Evolutionary conservation across 2,888 invertebrate species (phyloP), one percentile per base, ranked within the genome.

Genomic region (Lycia hirtaria): DNA sequence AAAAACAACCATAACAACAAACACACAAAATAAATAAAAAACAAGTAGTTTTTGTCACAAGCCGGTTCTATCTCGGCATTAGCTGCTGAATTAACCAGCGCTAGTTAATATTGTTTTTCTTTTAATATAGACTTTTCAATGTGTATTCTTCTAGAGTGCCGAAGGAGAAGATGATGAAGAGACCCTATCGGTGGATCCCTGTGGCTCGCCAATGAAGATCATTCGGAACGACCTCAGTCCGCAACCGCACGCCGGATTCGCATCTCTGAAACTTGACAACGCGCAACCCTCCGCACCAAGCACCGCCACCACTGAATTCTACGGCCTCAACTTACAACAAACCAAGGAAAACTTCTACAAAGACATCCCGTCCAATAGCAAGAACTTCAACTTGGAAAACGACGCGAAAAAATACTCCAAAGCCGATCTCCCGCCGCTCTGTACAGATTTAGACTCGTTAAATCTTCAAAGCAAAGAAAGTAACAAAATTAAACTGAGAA

Each of bases 91-190:
- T n/a, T n/a, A n/a, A n/a, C n/a, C n/a, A n/a, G n/a, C n/a, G n/a
- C n/a, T n/a, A n/a, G n/a, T n/a, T n/a, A n/a, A n/a, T n/a, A n/a
- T n/a, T n/a, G n/a, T n/a, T n/a, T n/a, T n/a, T n/a, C n/a, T n/a
- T n/a, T n/a, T n/a, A n/a, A n/a, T n/a, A n/a, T n/a, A n/a, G n/a
- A 37, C 26, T 38, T 30, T 9, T 7, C 14, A 19, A 10, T 2
- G n/a, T 20, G 33, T 45, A 5, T 14, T 14, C 30, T 56, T 54
- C 14, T 51, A 87, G 88, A 87, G 87, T 61, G 91, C 93, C 10
- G 93, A 93, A 73, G 92, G 90, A 14, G 94, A 94, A 68, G 94
- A 94, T 56, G 94, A 94, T 61, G 93, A 93, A 69, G 91, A 93
- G 53, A 94, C 94, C 0, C 72, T 94, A 10, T 93, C 94, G 33